phyloP scores from a whole-genome alignment of 2,888 invertebrate species.

The Perizoma flavofasciatum region DNA sequence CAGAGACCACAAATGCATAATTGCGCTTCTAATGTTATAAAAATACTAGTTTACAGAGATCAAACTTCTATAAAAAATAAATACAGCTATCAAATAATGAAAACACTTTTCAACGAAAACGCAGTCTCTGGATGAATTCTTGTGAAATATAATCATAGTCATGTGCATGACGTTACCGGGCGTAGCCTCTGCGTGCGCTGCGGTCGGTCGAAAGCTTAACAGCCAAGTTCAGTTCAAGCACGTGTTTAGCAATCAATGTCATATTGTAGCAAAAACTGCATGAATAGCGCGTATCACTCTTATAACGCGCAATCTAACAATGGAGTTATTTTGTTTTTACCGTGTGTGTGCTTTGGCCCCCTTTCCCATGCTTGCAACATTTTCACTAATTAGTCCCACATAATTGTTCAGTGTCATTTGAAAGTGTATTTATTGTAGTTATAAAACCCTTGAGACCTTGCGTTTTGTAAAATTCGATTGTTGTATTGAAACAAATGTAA shows the following conservation, averaged over 20 bases:
- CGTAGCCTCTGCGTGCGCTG: too few species aligned
- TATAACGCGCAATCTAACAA: conserved; percentile 47
- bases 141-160: too few species aligned
- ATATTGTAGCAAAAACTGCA: conserved; percentile 36
- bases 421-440: conserved; percentile 23
- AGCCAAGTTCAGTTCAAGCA: conserved; percentile 22
- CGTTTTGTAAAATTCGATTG: not conserved
- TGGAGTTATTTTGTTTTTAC: conserved; percentile 49
- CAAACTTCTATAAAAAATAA: too few species aligned
- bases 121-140: too few species aligned
- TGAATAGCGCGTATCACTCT: conserved; percentile 36
- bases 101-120: too few species aligned
- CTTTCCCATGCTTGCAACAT: conserved; percentile 61
- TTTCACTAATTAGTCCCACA: conserved; percentile 50
- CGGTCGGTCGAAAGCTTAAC: not conserved
- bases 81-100: too few species aligned
- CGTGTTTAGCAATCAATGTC: conserved; percentile 32
- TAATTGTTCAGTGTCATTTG: conserved; percentile 32
- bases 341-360: conserved; percentile 43
- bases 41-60: too few species aligned
- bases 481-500: conserved; percentile 1
- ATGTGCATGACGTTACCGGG: too few species aligned
- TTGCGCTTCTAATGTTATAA: too few species aligned
- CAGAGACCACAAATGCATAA: too few species aligned
- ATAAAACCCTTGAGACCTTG: conserved; percentile 25